Conservation (phyloP, 2,797 vertebrate genomes). For the Scarus forsteni region DNA sequence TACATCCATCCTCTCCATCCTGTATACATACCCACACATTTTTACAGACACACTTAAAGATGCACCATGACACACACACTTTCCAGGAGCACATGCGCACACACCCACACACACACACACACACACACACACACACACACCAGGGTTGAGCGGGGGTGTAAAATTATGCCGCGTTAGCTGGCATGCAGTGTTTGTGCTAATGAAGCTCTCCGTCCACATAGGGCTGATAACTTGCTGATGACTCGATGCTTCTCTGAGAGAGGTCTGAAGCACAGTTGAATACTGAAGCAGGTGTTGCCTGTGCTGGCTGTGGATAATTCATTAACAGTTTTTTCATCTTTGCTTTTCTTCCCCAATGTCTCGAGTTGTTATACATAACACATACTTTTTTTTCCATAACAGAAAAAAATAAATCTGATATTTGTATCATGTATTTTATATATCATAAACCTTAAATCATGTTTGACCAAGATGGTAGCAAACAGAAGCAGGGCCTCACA, state of each 20-base stretch:
- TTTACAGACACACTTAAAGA: slow-evolving; percentile 32
- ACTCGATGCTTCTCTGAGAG: slow-evolving; percentile 73
- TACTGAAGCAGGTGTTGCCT: slow-evolving; percentile 64
- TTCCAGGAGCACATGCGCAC: slow-evolving; percentile 11
- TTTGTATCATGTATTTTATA: too few species aligned
- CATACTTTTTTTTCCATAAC: too few species aligned
- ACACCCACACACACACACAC: slow-evolving; percentile 25
- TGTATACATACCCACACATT: slow-evolving; percentile 36
- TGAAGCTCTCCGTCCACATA: slow-evolving; percentile 79
- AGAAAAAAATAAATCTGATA: too few species aligned
- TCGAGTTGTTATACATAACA: background rate
- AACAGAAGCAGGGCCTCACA: too few species aligned
- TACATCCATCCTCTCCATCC: slow-evolving; percentile 30
- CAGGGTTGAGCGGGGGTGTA: slow-evolving; percentile 70
- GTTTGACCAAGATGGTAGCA: too few species aligned
- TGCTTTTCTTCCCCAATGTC: background rate
- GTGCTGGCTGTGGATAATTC: slow-evolving; percentile 40
- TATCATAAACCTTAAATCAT: too few species aligned
- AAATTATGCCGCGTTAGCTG: slow-evolving; percentile 81
- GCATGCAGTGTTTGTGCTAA: slow-evolving; percentile 73
- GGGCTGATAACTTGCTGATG: slow-evolving; percentile 79
- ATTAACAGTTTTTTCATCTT: slow-evolving; percentile 6
- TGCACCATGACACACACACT: slow-evolving; percentile 42
- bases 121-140: slow-evolving; percentile 18
- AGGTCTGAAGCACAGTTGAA: slow-evolving; percentile 66